Base-by-base conservation (phyloP, 2,888 invertebrate genomes). In the Leucania comma region DNA sequence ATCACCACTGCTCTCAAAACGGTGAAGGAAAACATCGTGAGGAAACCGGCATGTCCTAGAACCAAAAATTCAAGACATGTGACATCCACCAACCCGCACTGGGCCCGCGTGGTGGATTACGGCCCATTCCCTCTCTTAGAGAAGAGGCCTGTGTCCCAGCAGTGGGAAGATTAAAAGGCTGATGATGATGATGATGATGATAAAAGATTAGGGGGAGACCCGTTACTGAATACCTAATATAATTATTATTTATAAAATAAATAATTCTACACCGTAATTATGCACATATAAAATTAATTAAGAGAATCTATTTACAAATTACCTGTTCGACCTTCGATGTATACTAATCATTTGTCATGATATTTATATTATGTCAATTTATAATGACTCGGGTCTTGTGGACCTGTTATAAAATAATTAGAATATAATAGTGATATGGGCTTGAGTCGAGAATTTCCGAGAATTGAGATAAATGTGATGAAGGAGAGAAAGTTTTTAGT, bases 171-270 rank as follows among this genome's bases (percentile, higher is more conserved):
- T n/a, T n/a, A n/a, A n/a, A n/a, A n/a, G n/a, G n/a, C n/a, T n/a
- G n/a, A n/a, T n/a, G n/a, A n/a, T n/a, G n/a, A n/a, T n/a, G n/a
- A n/a, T n/a, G n/a, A n/a, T n/a, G n/a, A n/a, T n/a, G n/a, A n/a
- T n/a, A 17, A n/a, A 26, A 17, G 74, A 78, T 78, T 17, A 71
- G 79, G 74, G 74, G 74, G 6, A 20, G 22, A 3, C 72, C 74
- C 72, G 68, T 50, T 10, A 35, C 17, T 42, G 32, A 35, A 46
- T 5, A 6, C 17, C 42, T 48, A 54, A 22, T 48, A 29, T 29
- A 29, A 29, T 29, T 29, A 38, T 35, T 42, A 68, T 24, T 1
- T 22, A 57, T 17, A 3, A 76, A 68, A 50, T n/a, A 67, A 66
- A 29, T 54, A 0, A 3, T 6, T 53, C 26, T 42, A 42, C 14